These are phyloP conservation scores for Drosophila athabasca DNA, from an alignment of 1,140 invertebrate genomes.

Conservation along the genomic window DNA sequence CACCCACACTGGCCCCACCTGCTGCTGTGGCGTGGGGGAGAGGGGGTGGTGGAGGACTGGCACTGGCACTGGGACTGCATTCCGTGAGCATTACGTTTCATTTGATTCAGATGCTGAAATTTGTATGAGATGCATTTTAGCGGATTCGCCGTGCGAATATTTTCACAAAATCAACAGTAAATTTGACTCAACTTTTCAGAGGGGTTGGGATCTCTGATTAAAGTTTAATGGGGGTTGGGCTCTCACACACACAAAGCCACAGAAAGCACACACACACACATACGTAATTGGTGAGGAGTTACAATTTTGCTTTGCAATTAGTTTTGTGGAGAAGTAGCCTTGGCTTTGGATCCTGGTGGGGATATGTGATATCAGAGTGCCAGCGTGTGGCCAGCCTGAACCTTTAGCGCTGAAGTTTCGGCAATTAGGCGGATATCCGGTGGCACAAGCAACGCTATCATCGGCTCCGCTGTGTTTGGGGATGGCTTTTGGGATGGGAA, in stretches of 20 bases:
- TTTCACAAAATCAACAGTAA: slow-evolving; percentile 64
- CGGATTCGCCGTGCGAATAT: slow-evolving; percentile 47
- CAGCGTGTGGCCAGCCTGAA: no score
- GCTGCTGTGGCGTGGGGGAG: slow-evolving; percentile 1
- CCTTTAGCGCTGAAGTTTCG: slow-evolving; percentile 8
- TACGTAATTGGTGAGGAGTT: slow-evolving; percentile 5
- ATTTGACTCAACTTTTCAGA: slow-evolving; percentile 45
- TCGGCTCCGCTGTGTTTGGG: slow-evolving; percentile 14
- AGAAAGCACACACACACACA: slow-evolving; percentile 4
- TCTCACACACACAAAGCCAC: neutral
- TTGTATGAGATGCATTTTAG: slow-evolving; percentile 42
- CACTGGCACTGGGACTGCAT: slow-evolving; percentile 18
- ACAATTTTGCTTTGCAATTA: slow-evolving; percentile 24
- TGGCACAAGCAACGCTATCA: slow-evolving; percentile 18
- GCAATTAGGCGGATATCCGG: slow-evolving; percentile 31
- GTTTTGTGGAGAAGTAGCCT: neutral
- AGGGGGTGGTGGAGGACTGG: no score
- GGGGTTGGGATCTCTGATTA: slow-evolving; percentile 49
- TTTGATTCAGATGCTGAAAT: slow-evolving; percentile 60
- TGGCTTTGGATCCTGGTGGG: neutral
- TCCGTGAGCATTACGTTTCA: slow-evolving; percentile 62
- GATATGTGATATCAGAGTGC: neutral
- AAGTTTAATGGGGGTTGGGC: slow-evolving; percentile 48
- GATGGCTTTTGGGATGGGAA: neutral
- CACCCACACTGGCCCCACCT: neutral